Evolutionary conservation across 2,888 invertebrate genomes (phyloP), one percentile per base, ranked within the genome.

Genomic region (Hemicrepidius hirtus): DNA sequence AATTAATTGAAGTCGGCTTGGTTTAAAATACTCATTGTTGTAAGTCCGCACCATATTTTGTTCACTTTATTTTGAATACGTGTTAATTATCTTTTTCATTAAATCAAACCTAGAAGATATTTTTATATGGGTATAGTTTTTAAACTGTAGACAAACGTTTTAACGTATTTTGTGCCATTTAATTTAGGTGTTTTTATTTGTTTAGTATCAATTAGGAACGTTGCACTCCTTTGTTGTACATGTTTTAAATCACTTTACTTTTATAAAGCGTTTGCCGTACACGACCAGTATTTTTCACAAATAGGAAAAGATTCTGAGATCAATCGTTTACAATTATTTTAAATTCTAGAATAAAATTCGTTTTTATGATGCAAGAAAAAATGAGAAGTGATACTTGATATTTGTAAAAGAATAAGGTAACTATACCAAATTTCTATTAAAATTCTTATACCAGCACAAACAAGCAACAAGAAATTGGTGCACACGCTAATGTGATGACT

Each of bases 1-100:
- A 75, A 70, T 73, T 78, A 77, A 70, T 75, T 78, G 62, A 73
- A 79, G 73, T 78, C 76, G 77, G 71, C 77, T 68, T 79, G 76
- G 64, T 73, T 75, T 75, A 75, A 72, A 78, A 78, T 74, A 74
- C 75, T 75, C 73, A 76, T 77, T 79, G 76, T 79, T 79, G 76
- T 80, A 76, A 80, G 78, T 80, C 40, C 55, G 28, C 35, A 59
- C 49, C 10, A 35, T 16, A 24, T 21, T 53, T 57, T 16, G 57
- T 60, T 57, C 28, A 37, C 13, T 59, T 67, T 13, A 16, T 32
- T 49, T 68, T 60, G 4, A 49, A 5, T 21, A 28, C 28, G 46
- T 24, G 21, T 37, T 46, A 46, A 44, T 28, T 50, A 28, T 18
- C 20, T 32, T 24, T 44, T 13, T 20, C 37, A 71, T 71, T 75